A percentile compares a stretch with the other conserved stretches of the same genome.
Conservation (phyloP, 2,888 invertebrate species). For the Dichetophora obliterata region DNA sequence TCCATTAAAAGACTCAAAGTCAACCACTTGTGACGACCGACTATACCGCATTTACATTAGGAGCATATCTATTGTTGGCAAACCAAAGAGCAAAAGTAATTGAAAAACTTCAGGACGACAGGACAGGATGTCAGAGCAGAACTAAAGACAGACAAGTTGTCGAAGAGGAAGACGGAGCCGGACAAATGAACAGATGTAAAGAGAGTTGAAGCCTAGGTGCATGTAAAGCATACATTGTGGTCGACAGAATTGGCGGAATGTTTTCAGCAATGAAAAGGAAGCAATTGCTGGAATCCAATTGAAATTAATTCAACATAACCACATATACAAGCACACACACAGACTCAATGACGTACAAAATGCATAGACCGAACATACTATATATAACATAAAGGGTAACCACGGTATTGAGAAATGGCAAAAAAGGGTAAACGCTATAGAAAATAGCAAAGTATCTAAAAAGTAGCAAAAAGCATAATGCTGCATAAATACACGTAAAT, state of each 20-base stretch:
- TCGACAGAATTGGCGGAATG: background rate
- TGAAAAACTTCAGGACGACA: background rate
- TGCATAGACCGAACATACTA: too few relatives aligned
- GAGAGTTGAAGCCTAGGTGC: background rate
- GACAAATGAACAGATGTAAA: background rate
- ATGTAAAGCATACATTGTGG: too few relatives aligned
- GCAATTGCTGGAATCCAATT: conserved; percentile 20
- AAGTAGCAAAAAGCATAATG: too few relatives aligned
- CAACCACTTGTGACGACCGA: conserved; percentile 13
- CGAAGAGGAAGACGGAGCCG: background rate
- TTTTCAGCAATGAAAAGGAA: conserved; percentile 8
- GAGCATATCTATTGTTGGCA: background rate
- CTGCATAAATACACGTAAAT: too few relatives aligned
- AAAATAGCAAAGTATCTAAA: too few relatives aligned
- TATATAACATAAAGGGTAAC: too few relatives aligned
- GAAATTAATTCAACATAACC: conserved; percentile 14
- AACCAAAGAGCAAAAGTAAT: background rate
- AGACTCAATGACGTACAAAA: background rate
- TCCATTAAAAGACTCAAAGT: background rate
- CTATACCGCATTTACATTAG: background rate
- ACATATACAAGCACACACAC: background rate
- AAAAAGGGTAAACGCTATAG: too few relatives aligned
- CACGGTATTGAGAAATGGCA: too few relatives aligned
- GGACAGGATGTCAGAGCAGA: background rate
- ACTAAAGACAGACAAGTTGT: background rate